These are phyloP conservation scores for Anser brachyrhynchus DNA, from an alignment of 2,113 vertebrate genomes.

Conservation along the genomic window DNA sequence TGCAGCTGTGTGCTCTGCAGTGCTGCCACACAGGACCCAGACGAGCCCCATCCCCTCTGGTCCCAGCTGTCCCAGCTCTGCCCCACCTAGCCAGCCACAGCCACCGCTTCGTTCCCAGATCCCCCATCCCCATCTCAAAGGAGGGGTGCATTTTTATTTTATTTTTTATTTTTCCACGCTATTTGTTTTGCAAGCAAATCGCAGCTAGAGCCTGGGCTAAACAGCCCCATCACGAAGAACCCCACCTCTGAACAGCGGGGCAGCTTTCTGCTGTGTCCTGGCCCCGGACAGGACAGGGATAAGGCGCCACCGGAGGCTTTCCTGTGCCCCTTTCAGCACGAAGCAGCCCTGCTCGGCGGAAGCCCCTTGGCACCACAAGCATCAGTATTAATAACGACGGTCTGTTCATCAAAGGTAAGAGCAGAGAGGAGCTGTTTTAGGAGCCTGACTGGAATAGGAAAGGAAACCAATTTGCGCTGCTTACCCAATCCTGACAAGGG, in stretches of 20 bases:
- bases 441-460: not conserved
- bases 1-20: accelerated
- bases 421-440: not conserved
- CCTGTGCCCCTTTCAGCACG: not conserved
- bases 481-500: not conserved
- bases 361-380: accelerated
- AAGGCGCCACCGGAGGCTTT: not conserved
- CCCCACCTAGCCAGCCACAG: not conserved
- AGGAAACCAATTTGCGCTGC: not conserved
- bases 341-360: not conserved
- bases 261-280: not conserved
- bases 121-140: not conserved
- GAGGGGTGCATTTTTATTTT: accelerated
- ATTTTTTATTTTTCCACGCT: not conserved
- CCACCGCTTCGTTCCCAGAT: not conserved
- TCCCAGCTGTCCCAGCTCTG: not conserved
- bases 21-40: not conserved
- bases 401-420: not conserved
- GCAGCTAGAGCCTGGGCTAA: not conserved
- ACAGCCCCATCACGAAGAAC: accelerated
- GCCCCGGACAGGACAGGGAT: not conserved
- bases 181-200: not conserved
- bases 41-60: not conserved
- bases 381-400: accelerated
- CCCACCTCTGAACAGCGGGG: accelerated